phyloP scores from a whole-genome alignment of 2,797 vertebrate genomes.

The Benthosema pterotum region DNA sequence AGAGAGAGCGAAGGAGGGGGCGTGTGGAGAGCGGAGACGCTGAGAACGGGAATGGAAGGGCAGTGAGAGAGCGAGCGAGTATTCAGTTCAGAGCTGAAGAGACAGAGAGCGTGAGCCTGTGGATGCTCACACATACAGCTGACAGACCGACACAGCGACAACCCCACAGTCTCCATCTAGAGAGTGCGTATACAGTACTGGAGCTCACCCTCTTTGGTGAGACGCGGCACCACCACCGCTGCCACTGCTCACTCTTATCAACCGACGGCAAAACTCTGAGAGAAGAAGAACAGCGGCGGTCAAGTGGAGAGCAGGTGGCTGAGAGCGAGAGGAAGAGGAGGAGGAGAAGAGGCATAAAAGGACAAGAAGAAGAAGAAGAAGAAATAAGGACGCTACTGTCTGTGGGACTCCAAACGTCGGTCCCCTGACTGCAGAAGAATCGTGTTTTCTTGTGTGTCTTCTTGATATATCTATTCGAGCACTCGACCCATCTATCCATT shows the following conservation, averaged over 20 bases:
- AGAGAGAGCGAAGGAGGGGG: constrained; percentile 26
- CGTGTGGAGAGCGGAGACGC: constrained; percentile 16
- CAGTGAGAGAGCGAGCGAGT: constrained; percentile 43
- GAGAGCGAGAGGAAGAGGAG: constrained; percentile 35
- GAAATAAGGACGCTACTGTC: constrained; percentile 65
- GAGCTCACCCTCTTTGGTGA: constrained; percentile 71
- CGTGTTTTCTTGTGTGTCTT: constrained; percentile 51
- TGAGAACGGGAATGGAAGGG: constrained; percentile 73
- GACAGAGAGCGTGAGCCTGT: constrained; percentile 57
- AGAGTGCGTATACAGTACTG: too few relatives aligned
- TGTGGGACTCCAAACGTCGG: constrained; percentile 66
- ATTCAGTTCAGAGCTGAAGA: constrained; percentile 48
- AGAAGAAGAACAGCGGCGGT: constrained; percentile 61
- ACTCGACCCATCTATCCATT: too few relatives aligned
- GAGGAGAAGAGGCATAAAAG: constrained; percentile 36
- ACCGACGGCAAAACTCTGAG: constrained; percentile 53
- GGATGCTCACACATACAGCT: constrained; percentile 53
- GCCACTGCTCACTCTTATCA: constrained; percentile 40
- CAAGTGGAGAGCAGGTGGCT: constrained; percentile 20
- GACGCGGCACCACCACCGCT: constrained; percentile 44
- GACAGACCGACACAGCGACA: constrained; percentile 41
- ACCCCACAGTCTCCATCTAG: too few relatives aligned
- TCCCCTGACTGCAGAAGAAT: constrained; percentile 68
- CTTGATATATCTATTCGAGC: too few relatives aligned
- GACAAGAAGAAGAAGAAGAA: constrained; percentile 1